Evolutionary conservation across 1,140 invertebrate species (phyloP).

Genomic region (Drosophila sp.): DNA sequence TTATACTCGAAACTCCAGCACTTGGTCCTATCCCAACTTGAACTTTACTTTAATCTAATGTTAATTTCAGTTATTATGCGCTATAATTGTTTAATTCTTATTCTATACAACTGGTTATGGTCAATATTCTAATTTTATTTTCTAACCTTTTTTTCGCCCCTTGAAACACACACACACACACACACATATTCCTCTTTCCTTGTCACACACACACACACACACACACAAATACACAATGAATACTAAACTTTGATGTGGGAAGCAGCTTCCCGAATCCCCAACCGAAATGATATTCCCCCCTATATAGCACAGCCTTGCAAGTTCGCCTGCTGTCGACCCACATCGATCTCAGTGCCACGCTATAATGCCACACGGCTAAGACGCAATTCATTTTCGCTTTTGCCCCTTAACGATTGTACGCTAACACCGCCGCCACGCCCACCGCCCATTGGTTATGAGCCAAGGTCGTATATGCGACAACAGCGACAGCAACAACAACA

Average conservation of each 20-base stretch:
- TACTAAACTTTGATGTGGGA: conserved; percentile 10
- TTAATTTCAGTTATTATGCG: conserved; percentile 34
- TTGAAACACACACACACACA: conserved; percentile 35
- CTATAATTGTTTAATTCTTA: conserved; percentile 52
- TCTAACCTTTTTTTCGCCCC: conserved; percentile 66
- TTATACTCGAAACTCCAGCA: background rate
- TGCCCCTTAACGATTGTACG: conserved; percentile 44
- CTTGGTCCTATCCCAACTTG: background rate
- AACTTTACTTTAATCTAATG: conserved; percentile 52
- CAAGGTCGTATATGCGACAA: conserved; percentile 18
- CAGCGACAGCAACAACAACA: conserved; percentile 8
- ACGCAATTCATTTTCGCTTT: conserved; percentile 70
- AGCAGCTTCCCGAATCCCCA: conserved; percentile 81
- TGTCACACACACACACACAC: conserved; percentile 31
- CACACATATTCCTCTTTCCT: conserved; percentile 5
- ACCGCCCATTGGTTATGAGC: conserved; percentile 62
- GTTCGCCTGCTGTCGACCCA: conserved; percentile 77
- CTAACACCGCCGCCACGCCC: conserved; percentile 77
- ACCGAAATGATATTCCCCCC: conserved; percentile 84
- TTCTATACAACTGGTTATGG: conserved; percentile 70
- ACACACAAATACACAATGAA: conserved; percentile 10
- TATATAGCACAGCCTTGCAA: conserved; percentile 83
- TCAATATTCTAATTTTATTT: conserved; percentile 75
- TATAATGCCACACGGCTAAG: conserved; percentile 47
- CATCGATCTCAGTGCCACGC: conserved; percentile 77